Evolutionary conservation across 2,888 invertebrate genomes (phyloP), one percentile per base, ranked within the genome.

Genomic region (Drosophila anceps): DNA sequence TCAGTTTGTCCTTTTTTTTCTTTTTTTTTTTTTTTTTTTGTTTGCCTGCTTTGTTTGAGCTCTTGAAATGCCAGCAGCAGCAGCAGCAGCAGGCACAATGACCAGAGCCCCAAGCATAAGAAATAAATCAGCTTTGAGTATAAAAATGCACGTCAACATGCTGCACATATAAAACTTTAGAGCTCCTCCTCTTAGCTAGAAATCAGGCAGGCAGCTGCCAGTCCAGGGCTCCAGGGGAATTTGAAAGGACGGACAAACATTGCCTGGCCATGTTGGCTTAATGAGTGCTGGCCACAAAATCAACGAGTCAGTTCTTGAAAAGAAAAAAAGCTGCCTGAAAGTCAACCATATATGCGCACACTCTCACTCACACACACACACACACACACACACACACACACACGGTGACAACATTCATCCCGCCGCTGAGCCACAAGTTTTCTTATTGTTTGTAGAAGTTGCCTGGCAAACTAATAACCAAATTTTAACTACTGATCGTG

Each of bases 231-330:
- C 62, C 43, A 18, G 10, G 2, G 44, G 10, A 10, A 35, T n/a
- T 57, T 37, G 7, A 53, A 29, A 37, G 50, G 12, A 35, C 27
- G 18, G 24, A 37, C 69, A 72, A 72, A 85, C 85, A 84, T 82
- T 73, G 69, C 50, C 60, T 37, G 58, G 53, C 70, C 69, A 80
- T 77, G 78, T 77, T 79, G 70, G 79, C 78, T 76, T 86, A 87
- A 87, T 88, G 90, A 90, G 76, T 78, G 70, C 87, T 72, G 77
- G 81, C 90, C 89, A 76, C 84, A 87, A 54, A 54, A 86, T 57
- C 43, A 57, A 57, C 86, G 84, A 83, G 77, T 86, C 79, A 75
- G 78, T 78, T 79, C 84, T 73, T 73, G 72, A 70, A 74, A 79
- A 76, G 79, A 73, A 81, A 69, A 69, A 68, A 68, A 84, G 73